Evolutionary conservation across 2,888 invertebrate species (phyloP), one percentile per base, ranked within the genome.

Genomic region (Lordiphosa andalusiaca): DNA sequence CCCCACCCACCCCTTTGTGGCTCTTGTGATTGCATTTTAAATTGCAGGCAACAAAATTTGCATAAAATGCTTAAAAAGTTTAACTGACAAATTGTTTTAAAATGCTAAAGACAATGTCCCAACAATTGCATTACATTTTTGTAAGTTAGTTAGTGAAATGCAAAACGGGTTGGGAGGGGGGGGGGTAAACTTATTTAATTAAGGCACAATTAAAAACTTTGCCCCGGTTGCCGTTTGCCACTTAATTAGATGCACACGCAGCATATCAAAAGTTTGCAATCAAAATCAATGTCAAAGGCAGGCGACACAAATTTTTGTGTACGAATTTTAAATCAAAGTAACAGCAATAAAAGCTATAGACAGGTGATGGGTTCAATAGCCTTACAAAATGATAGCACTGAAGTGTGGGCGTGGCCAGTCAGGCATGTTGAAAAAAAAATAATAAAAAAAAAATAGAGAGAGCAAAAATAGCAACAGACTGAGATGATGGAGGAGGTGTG

Each of bases 121-220:
- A 37, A 37, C 9, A 30, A 30, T 30, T 30, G 30, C 30, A 30
- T 30, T 30, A 30, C 9, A 30, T 9, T 4, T 30, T 30, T 30
- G 9, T 30, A 30, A 30, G 30, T 30, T 9, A 30, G 30, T 30
- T 44, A 30, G 30, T 30, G 30, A 33, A 16, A 51, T 40, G 37
- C 37, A 51, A 62, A 49, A n/a, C n/a, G n/a, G n/a, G n/a, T n/a
- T n/a, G n/a, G n/a, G n/a, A n/a, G n/a, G n/a, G 16, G 1, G 54
- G 36, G 36, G n/a, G 38, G 44, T 67, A 70, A 81, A 81, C 80
- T 81, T 81, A 85, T 81, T 81, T 85, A 81, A 81, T 81, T 85
- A 81, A 85, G 36, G 51, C 57, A 49, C 60, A 53, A 59, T 66
- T 51, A 21, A 10, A 46, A 63, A 41, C 33, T 52, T 62, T 38